Base-by-base conservation (phyloP, 30 jellyfish, hydroid and myxozoan genomes). In the Hydractinia symbiolongicarpus region DNA sequence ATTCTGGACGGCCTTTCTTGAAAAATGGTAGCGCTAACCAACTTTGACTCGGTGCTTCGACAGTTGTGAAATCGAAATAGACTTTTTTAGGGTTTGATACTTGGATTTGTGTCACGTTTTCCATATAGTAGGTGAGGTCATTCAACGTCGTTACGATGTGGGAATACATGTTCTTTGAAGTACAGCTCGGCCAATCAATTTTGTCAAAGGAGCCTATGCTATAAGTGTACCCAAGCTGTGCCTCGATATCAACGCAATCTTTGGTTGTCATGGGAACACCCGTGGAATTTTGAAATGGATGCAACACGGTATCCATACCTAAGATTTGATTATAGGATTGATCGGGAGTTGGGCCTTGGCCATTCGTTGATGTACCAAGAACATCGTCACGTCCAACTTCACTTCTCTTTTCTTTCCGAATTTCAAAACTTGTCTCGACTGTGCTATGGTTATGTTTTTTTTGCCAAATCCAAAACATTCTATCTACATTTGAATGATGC, bases 391-490 rank as follows among this genome's bases (percentile, higher is more conserved):
- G 68, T 13, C 50, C 62, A 58, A 54, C 87, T 71, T 8, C 8
- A 5, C 53, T 15, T 6, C 7, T 71, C 80, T 50, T 13, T 10
- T 71, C 51, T 11, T 19, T 6, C 9, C 9, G 13, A 7, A 71
- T 71, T 8, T 11, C 51, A 8, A 16, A 11, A 15, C 14, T 1
- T 15, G n/a, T 13, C 11, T 19, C 8, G 4, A 14, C 13, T 8
- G 80, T 50, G 69, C 84, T 81, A 5, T 30, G 13, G 11, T 55
- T 8, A 19, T 64, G 57, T 14, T 61, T 50, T 44, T 68, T 67
- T 53, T 81, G 89, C 89, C 89, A 81, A 52, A 81, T n/a, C 89
- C 89, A 67, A 55, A 81, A 81, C 89, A 81, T 61, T 19, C 89
- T 64, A 61, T 81, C 89, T 6, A 81, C 76, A 55, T 81, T 81